Conservation (phyloP, 2,113 vertebrate species). For the Gymnarchus niloticus region DNA sequence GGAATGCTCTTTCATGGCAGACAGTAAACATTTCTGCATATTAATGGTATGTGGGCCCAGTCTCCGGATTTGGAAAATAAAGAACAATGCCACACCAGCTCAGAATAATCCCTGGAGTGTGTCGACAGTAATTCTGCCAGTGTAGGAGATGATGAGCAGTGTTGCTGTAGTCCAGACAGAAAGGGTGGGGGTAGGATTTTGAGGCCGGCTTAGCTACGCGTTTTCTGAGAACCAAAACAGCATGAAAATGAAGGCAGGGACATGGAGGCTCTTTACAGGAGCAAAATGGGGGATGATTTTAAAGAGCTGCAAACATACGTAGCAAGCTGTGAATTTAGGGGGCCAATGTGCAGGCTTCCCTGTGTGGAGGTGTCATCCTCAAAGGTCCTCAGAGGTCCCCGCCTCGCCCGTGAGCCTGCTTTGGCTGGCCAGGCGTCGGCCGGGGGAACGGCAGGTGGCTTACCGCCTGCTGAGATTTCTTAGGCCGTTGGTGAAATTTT, state of each 20-base stretch:
- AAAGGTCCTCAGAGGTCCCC: neutral
- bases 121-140: neutral
- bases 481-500: neutral
- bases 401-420: neutral
- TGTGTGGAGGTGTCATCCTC: too few relatives aligned
- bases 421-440: neutral
- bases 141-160: neutral
- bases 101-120: neutral
- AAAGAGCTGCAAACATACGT: slow-evolving; percentile 43
- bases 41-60: neutral
- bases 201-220: neutral
- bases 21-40: slow-evolving; percentile 6
- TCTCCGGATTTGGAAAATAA: neutral
- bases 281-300: slow-evolving; percentile 62
- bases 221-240: slow-evolving; percentile 36
- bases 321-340: slow-evolving; percentile 29
- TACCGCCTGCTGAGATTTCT: neutral
- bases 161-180: neutral
- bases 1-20: slow-evolving; percentile 3
- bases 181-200: neutral
- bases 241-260: slow-evolving; percentile 53
- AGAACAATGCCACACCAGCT: neutral
- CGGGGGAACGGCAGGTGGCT: neutral
- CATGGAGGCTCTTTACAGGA: slow-evolving; percentile 51
- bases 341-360: neutral